These are phyloP conservation scores for Brachionus asplanchnoidis DNA, from an alignment of 1,140 invertebrate species.

Conservation along the genomic window DNA sequence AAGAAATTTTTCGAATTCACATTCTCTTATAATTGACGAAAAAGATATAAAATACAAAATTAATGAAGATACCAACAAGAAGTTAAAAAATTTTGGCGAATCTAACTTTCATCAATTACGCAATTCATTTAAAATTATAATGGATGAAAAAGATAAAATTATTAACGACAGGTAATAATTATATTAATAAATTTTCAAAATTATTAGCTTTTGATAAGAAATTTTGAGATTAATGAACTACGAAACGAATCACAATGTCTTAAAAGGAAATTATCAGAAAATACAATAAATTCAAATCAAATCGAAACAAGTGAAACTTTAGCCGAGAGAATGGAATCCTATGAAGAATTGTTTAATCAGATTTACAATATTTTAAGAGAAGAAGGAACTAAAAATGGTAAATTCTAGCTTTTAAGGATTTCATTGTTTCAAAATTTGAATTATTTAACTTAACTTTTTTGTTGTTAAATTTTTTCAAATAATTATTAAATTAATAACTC, in stretches of 20 bases:
- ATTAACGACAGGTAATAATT: not conserved
- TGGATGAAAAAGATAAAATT: constrained; percentile 4
- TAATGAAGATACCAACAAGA: not conserved
- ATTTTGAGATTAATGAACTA: not conserved
- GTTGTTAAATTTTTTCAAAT: no score
- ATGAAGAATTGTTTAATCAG: not conserved
- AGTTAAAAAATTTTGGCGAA: no score
- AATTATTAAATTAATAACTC: no score
- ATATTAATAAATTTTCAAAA: not conserved
- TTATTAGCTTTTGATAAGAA: not conserved
- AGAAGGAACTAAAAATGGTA: constrained; percentile 28
- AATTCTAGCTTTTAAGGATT: not conserved
- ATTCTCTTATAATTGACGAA: not conserved
- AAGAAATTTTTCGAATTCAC: not conserved
- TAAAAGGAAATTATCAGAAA: not conserved
- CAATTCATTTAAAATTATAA: not conserved
- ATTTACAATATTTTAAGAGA: not conserved
- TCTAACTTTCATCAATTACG: not conserved
- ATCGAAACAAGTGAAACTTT: not conserved
- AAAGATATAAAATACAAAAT: not conserved
- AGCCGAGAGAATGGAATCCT: not conserved
- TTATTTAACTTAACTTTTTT: no score
- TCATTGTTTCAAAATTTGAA: no score
- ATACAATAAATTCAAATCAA: not conserved
- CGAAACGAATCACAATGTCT: not conserved